Evolutionary conservation across 2,797 vertebrate genomes (phyloP), one percentile per base, ranked within the genome.

Genomic region (Holocentrus rufus): DNA sequence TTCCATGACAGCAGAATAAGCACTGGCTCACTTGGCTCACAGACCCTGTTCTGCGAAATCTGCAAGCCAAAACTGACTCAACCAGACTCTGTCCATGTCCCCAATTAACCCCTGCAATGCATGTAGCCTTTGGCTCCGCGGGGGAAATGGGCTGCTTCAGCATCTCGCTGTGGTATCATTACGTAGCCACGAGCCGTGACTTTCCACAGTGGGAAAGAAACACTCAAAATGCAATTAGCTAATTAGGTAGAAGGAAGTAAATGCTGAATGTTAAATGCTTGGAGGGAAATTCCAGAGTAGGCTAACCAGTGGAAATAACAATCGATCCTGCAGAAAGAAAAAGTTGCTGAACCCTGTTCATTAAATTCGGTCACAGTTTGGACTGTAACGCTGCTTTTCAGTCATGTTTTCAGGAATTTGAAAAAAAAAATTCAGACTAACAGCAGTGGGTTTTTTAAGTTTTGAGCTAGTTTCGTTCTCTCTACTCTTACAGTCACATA

Each of bases 241-340:
- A 0, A 27, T 39, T 0, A 4, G 0, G 31, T 23, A 39, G 68
- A 77, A 8, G 71, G 31, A 87, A 86, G 73, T 11, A 0, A 65
- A 72, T 55, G 31, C n/a, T 10, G 57, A 79, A 79, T 67, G 27
- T 50, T 23, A 6, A 63, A 72, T 58, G 64, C 75, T 87, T 79
- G 23, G 0, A 3, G 62, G 81, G 84, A 84, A 84, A 86, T 88
- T 85, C 80, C 80, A 84, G 76, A 61, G 67, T 46, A 60, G 60
- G 18, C 25, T 61, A 57, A 79, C 57, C 53, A 56, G 36, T 25
- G 65, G 61, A 73, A 79, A 81, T 77, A 63, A 74, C 47, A 30
- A 46, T 27, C 9, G 65, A 69, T 70, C 60, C 72, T 39, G 1
- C 39, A 7, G 39, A 10, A 54, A 73, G 76, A 69, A 79, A 53